Percentiles rank a stretch among this genome's conserved stretches.
Evolutionary conservation across 2,797 vertebrate species (phyloP).

Genomic region (Iguana delicatissima): DNA sequence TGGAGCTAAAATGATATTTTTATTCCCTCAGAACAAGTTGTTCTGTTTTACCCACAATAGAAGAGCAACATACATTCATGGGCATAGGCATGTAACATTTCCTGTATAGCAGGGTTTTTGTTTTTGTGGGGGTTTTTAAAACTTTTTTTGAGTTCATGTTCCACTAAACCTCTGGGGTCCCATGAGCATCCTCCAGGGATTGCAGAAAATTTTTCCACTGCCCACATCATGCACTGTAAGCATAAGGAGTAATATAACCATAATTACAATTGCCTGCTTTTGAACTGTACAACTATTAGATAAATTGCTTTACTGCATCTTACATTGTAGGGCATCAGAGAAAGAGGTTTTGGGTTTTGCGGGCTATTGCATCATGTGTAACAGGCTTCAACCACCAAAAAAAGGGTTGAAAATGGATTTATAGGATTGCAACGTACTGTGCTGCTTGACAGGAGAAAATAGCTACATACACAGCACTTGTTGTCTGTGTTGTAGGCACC

Average conservation of each 20-base stretch:
- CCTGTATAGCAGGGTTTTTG: not conserved
- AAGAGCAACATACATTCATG: not conserved
- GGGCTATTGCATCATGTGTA: not conserved
- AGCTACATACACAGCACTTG: not conserved
- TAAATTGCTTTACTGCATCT: not conserved
- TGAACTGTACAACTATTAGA: not conserved
- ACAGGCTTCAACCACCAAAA: not conserved
- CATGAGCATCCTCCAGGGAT: not conserved
- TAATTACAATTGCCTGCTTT: not conserved
- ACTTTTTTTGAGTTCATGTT: not conserved
- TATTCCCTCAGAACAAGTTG: not conserved
- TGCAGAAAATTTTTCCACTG: not conserved
- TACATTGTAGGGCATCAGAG: not conserved
- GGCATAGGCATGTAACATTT: not conserved
- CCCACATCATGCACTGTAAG: not conserved
- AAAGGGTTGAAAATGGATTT: not conserved
- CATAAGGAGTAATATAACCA: not conserved
- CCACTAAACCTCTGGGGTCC: not conserved
- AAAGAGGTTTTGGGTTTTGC: not conserved
- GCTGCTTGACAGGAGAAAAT: not conserved
- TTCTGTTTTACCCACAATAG: not conserved
- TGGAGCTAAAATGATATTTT: not conserved
- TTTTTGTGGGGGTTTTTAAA: no score
- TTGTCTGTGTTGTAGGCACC: slow-evolving; percentile 8
- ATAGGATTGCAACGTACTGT: not conserved